A percentile compares a stretch with the other conserved stretches of the same genome.
Evolutionary conservation across 2,113 vertebrate genomes (phyloP).

Genomic region (Nerophis ophidion): DNA sequence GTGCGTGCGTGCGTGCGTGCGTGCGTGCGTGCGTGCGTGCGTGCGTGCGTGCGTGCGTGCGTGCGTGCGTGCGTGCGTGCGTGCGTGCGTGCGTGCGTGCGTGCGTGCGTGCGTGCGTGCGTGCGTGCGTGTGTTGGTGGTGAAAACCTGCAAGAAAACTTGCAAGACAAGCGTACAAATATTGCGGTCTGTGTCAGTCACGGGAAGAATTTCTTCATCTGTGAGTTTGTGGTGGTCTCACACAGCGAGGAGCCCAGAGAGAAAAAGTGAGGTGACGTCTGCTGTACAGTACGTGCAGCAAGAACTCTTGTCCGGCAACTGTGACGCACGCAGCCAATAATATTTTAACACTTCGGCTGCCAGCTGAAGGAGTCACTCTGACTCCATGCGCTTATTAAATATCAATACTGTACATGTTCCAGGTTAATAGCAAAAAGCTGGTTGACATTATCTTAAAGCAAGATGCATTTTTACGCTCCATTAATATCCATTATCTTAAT

Average conservation of each 20-base stretch:
- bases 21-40: not conserved
- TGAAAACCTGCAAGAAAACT: constrained; percentile 26
- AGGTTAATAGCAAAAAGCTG: not conserved
- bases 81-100: not conserved
- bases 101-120: not conserved
- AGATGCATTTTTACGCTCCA: no score
- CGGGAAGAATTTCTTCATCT: constrained; percentile 25
- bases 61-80: no score
- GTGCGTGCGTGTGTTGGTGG: constrained; percentile 28
- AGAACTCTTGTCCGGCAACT: not conserved
- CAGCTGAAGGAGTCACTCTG: constrained; percentile 2
- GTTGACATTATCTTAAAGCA: not conserved
- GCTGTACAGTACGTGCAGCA: constrained; percentile 8
- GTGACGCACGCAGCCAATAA: constrained; percentile 2
- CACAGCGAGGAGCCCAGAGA: constrained; percentile 12
- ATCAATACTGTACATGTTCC: not conserved
- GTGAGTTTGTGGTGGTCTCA: constrained; percentile 21
- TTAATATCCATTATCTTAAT: no score
- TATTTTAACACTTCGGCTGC: not conserved
- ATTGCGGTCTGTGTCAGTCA: constrained; percentile 34
- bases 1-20: constrained; percentile 6
- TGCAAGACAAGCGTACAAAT: constrained; percentile 46
- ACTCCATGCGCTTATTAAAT: not conserved
- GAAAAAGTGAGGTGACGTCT: constrained; percentile 16
- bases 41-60: no score